These are phyloP conservation scores for Pristionchus entomophagus DNA, from an alignment of 2,888 invertebrate genomes.

Conservation along the genomic window DNA sequence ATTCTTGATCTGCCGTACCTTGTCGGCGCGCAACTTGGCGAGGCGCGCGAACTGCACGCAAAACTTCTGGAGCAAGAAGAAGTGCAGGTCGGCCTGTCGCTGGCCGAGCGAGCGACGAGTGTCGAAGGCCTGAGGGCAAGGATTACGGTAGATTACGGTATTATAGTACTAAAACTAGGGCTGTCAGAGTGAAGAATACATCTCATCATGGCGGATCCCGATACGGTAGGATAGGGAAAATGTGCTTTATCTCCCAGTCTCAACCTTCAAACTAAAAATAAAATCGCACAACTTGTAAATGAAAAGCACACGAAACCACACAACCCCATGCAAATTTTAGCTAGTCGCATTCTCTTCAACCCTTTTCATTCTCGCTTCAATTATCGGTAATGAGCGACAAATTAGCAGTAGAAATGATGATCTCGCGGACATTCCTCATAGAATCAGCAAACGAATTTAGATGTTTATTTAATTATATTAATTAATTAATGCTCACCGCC, in stretches of 20 bases:
- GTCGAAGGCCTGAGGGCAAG: slow-evolving; percentile 51
- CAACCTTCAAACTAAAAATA: no score
- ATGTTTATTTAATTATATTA: no score
- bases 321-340: no score
- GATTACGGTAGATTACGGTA: not conserved
- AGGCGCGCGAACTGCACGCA: slow-evolving; percentile 62
- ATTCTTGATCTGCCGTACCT: slow-evolving; percentile 48
- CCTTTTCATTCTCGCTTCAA: not conserved
- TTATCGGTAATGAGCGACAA: no score
- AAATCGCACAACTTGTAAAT: no score
- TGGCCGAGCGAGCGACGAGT: slow-evolving; percentile 50
- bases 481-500: slow-evolving; percentile 49
- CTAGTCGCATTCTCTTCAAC: no score
- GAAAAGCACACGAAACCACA: no score
- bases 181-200: not conserved
- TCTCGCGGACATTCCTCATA: not conserved
- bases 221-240: not conserved
- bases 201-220: not conserved
- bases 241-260: no score
- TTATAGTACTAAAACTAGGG: no score
- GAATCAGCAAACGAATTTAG: no score
- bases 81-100: slow-evolving; percentile 63
- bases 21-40: slow-evolving; percentile 52
- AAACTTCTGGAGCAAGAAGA: slow-evolving; percentile 60
- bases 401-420: no score